A percentile compares a stretch with the other conserved stretches of the same genome.
phyloP scores from a whole-genome alignment of 2,888 invertebrate species.

The Drosophila mimetica region DNA sequence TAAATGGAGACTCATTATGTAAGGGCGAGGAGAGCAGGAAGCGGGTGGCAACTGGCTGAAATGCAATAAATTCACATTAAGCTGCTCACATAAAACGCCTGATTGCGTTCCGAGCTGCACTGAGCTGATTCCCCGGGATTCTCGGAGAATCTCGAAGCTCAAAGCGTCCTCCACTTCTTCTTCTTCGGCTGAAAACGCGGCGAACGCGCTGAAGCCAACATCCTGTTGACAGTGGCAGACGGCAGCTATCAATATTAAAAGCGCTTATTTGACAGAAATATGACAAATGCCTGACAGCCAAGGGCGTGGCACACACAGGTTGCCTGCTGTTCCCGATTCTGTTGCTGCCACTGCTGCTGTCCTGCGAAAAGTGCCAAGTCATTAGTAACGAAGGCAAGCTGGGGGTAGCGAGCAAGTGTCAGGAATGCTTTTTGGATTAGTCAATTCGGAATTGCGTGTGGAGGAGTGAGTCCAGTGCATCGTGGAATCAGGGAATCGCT shows the following conservation, averaged over 20 bases:
- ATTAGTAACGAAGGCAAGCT: slow-evolving; percentile 67
- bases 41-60: slow-evolving; percentile 31
- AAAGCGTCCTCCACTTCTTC: slow-evolving; percentile 19
- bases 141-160: slow-evolving; percentile 9
- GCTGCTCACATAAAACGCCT: slow-evolving; percentile 79
- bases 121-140: slow-evolving; percentile 32
- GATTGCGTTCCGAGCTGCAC: slow-evolving; percentile 65
- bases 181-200: slow-evolving; percentile 54
- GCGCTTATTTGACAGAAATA: slow-evolving; percentile 80
- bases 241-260: slow-evolving; percentile 77
- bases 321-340: slow-evolving; percentile 33
- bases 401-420: slow-evolving; percentile 63
- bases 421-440: slow-evolving; percentile 78
- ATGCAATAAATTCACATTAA: slow-evolving; percentile 77
- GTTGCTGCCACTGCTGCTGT: slow-evolving; percentile 34
- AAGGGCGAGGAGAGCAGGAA: slow-evolving; percentile 32
- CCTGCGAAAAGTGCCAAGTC: slow-evolving; percentile 71
- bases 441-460: slow-evolving; percentile 73
- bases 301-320: slow-evolving; percentile 65
- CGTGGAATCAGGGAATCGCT: slow-evolving; percentile 44
- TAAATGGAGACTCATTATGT: slow-evolving; percentile 64
- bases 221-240: slow-evolving; percentile 71
- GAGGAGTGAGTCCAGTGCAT: no score
- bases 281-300: slow-evolving; percentile 79
- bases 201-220: slow-evolving; percentile 72